Conservation (phyloP, 1,140 invertebrate species). For the Camponotus pennsylvanicus region DNA sequence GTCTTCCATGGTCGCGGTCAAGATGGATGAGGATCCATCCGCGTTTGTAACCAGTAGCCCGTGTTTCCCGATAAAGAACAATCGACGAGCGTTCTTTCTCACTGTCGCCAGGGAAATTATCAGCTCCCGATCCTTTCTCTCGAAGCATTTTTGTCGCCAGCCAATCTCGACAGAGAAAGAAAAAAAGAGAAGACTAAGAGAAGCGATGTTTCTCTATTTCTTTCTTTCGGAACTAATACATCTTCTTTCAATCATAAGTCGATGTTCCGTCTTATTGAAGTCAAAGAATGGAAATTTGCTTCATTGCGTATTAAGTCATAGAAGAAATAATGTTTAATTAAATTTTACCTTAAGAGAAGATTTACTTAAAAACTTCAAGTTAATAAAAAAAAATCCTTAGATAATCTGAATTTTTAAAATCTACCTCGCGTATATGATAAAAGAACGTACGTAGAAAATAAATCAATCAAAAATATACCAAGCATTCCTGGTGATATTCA, state of each 20-base stretch:
- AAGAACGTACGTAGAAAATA: neutral
- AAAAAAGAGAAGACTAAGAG: neutral
- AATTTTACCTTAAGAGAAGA: neutral
- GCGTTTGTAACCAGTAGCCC: conserved; percentile 64
- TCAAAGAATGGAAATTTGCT: neutral
- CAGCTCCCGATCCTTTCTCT: conserved; percentile 16
- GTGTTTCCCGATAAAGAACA: conserved; percentile 74
- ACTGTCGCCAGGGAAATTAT: conserved; percentile 49
- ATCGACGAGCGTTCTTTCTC: conserved; percentile 68
- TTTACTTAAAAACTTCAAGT: neutral
- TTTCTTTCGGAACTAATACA: neutral
- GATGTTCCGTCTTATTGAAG: neutral
- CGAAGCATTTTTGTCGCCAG: conserved; percentile 46
- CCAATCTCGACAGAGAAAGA: conserved; percentile 26
- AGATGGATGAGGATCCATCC: conserved; percentile 60
- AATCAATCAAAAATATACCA: neutral
- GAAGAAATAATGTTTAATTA: neutral
- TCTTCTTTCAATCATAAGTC: neutral
- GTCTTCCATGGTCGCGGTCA: conserved; percentile 48
- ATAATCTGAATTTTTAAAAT: neutral
- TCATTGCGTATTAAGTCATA: neutral
- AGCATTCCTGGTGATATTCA: neutral
- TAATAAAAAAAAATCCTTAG: neutral
- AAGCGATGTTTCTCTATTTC: neutral
- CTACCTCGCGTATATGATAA: neutral